Evolutionary conservation across 2,888 invertebrate genomes (phyloP), one percentile per base, ranked within the genome.

Genomic region (Tridacna gigas): DNA sequence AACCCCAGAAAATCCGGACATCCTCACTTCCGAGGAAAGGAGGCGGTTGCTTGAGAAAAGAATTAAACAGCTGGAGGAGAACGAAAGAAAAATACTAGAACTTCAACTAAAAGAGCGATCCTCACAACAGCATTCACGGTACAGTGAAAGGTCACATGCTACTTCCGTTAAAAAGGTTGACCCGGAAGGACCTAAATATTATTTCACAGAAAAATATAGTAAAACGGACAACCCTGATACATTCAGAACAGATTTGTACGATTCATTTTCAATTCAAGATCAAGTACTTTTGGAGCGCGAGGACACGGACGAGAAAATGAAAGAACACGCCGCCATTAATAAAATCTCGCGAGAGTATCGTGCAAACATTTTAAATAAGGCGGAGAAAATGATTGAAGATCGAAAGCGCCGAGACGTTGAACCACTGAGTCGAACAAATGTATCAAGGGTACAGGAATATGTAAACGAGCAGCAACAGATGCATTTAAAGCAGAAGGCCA

Each of bases 361-460:
- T 45, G 73, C 79, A 51, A 86, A 88, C n/a, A 83, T 89, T 22
- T 69, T 90, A 37, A 84, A 84, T 61, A 86, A 89, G 75, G 90
- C 89, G 5, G 89, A 90, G 69, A 65, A 82, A 61, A 73, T 90
- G 22, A 63, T 90, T 20, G 80, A 82, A 48, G 82, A 86, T 18
- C 47, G 86, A 61, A 87, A 89, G 71, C 76, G 75, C 22, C 77
- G 82, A 18, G 82, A 86, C 13, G 15, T n/a, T 61, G 60, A 48
- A 25, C 11, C 37, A 47, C n/a, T 11, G 20, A 28, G 18, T 12
- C 22, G 37, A n/a, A 22, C 60, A 13, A n/a, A 63, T n/a, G 20
- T 51, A 5, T 22, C 74, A 3, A n/a, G 71, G 3, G 71, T 63
- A 2, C 61, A 75, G n/a, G 47, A 75, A 63, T 47, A 47, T 18